Percentiles rank a stretch among this genome's conserved stretches.
These are phyloP conservation scores for Thaumatotibia leucotreta DNA, from an alignment of 1,140 invertebrate genomes.

Conservation along the genomic window DNA sequence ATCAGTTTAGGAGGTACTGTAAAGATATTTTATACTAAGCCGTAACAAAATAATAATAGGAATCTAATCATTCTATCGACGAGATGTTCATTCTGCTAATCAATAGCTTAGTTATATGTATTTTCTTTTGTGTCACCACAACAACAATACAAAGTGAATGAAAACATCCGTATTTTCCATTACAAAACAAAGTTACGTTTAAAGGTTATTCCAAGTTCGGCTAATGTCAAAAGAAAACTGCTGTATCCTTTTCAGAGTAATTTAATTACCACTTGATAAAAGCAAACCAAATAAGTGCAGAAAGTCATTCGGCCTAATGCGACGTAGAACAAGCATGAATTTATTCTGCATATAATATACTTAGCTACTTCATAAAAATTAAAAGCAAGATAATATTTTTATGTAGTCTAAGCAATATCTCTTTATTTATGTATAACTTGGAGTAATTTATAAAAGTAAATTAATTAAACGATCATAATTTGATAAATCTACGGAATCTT, in stretches of 20 bases:
- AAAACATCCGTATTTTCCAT: too few relatives aligned
- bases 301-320: neutral
- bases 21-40: too few relatives aligned
- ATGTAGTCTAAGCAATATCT: neutral
- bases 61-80: too few relatives aligned
- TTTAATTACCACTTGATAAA: conserved; percentile 2
- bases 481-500: neutral
- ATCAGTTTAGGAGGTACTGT: too few relatives aligned
- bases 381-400: neutral
- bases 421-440: neutral
- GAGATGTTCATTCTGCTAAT: too few relatives aligned
- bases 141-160: too few relatives aligned
- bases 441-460: neutral
- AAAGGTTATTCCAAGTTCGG: neutral
- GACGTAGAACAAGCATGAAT: neutral
- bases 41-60: too few relatives aligned
- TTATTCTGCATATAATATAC: neutral
- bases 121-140: too few relatives aligned
- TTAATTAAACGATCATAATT: neutral
- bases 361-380: conserved; percentile 9
- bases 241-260: neutral
- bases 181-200: too few relatives aligned
- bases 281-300: conserved; percentile 10
- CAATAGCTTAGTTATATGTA: too few relatives aligned
- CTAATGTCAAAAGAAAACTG: neutral